A percentile compares a stretch with the other conserved stretches of the same genome.
Evolutionary conservation across 2,113 vertebrate species (phyloP).

Genomic region (Chrysochloris asiatica): DNA sequence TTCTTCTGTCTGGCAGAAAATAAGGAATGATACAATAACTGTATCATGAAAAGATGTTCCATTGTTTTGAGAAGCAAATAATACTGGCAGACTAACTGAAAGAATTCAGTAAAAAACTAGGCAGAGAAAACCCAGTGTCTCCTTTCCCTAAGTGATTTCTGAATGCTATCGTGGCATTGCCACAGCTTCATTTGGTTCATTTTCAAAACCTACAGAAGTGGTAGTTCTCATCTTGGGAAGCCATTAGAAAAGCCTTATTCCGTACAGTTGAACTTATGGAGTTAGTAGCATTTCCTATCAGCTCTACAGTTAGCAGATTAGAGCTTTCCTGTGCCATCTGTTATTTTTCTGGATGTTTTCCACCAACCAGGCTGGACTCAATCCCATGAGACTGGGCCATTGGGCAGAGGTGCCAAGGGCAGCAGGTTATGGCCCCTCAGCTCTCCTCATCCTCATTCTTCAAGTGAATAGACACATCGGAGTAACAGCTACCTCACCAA

Average conservation of each 20-base stretch:
- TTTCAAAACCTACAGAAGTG: background rate
- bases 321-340: slow-evolving; percentile 28
- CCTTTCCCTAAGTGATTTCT: background rate
- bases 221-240: background rate
- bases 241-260: background rate
- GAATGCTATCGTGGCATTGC: background rate
- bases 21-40: background rate
- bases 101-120: background rate
- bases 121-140: background rate
- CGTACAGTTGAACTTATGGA: background rate
- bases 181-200: background rate
- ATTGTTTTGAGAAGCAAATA: slow-evolving; percentile 45
- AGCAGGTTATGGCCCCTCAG: background rate
- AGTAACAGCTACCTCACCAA: background rate
- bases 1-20: slow-evolving; percentile 26
- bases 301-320: background rate
- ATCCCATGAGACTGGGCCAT: background rate
- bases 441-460: slow-evolving; percentile 5
- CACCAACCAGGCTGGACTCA: slow-evolving; percentile 27
- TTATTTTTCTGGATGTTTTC: slow-evolving; percentile 32
- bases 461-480: background rate
- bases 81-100: background rate
- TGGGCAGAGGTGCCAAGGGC: slow-evolving; percentile 38
- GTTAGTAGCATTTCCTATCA: background rate
- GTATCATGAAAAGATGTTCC: slow-evolving; percentile 1